Evolutionary conservation across 2,113 vertebrate genomes (phyloP), one percentile per base, ranked within the genome.

Genomic region (Cyprinodon brontotheroides): DNA sequence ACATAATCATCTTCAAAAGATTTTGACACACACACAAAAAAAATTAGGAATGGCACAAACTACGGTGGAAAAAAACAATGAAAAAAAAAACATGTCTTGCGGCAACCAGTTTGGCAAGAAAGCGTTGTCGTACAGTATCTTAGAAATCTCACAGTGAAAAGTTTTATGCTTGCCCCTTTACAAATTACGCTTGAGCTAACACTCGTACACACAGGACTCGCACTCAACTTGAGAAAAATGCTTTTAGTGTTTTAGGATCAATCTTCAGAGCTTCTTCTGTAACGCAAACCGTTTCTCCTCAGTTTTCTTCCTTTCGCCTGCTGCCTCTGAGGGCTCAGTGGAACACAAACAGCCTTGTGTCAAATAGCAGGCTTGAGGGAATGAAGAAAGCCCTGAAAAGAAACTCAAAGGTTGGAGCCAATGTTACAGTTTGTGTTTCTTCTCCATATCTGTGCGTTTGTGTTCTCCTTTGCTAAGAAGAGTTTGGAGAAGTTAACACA

Each of bases 111-210:
- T 92, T 92, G 92, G 92, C 93, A 93, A 92, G 87, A 91, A 92
- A 93, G 80, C 77, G 87, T 85, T 85, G 72, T 92, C 82, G 77
- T 92, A 87, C 81, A 88, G 81, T 86, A 86, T 93, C 83, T 72
- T 89, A 92, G 89, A 94, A 92, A 91, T 80, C 89, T 93, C 93
- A 94, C 93, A 94, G 93, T 94, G 93, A 93, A 91, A 88, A 90
- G 88, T 91, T 89, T 57, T 88, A 75, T 79, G 81, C 88, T 86
- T 88, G 86, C 89, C 87, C 89, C 85, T 90, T 89, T 75, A 88
- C 68, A 87, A 83, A 87, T 83, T 87, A 89, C 20, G 17, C 50
- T 57, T 20, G 50, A 57, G 50, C 77, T 70, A 57, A 77, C 64
- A 66, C 69, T 22, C 75, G 77, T 7, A 76, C 79, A 76, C 11